Evolutionary conservation across 2,888 invertebrate species (phyloP), one percentile per base, ranked within the genome.

Genomic region (Ashinkailepas kermadecensis): DNA sequence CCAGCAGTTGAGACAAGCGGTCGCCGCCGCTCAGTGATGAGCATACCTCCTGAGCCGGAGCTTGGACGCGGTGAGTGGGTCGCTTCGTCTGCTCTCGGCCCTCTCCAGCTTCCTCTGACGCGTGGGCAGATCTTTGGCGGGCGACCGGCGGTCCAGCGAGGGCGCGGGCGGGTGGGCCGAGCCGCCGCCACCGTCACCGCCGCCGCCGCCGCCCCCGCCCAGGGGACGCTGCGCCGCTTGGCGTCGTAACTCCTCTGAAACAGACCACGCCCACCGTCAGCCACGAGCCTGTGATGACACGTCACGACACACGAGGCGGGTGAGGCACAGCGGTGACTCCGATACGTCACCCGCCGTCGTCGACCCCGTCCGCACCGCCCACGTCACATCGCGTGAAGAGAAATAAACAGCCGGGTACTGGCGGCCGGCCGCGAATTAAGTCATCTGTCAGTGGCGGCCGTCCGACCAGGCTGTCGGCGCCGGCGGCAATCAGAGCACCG

Each of bases 61-160:
- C 54, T 74, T 74, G 56, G 74, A 56, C 21, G 56, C 74, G 54
- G 74, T 74, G 74, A 74, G 74, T 21, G 74, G 74, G 74, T 74
- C 74, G 74, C 56, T 54, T 21, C 74, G 74, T 9, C 74, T 54
- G 74, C 74, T 74, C 74, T 74, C 74, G 8, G 74, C 54, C 39
- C 74, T 15, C 56, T 74, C 74, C 74, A 74, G 21, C 74, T 74
- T 74, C 54, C 74, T 15, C 56, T 74, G 74, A 0, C 74, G 54
- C 2, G 74, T 74, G 54, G 74, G 74, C 74, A 74, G 74, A 54
- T 74, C 74, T 11, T 74, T 74, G 74, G 74, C 21, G 13, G 74
- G 74, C 18, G 74, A 74, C 18, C 74, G 54, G 8, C 74, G 54
- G 56, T 74, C 74, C 56, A 56, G 74, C 56, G 23, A 11, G 74